Evolutionary conservation across 2,113 vertebrate genomes (phyloP), one percentile per base, ranked within the genome.

Genomic region (Salvelinus alpinus): DNA sequence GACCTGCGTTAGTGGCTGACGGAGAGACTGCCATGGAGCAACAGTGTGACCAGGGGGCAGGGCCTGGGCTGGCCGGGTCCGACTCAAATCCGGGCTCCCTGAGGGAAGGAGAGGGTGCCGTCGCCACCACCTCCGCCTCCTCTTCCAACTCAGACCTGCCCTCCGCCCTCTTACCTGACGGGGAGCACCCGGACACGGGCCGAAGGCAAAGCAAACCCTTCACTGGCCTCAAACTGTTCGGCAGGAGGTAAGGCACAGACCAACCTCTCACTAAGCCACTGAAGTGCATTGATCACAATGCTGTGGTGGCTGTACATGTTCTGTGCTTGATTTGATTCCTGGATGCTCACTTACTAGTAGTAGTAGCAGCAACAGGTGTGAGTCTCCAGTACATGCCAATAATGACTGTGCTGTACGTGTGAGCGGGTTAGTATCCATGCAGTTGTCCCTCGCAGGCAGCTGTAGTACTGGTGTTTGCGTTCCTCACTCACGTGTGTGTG

Each of bases 151-250:
- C 91, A 71, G 93, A 94, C 76, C 80, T 77, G 73, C 86, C 87
- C 67, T 70, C 82, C 31, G n/a, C 64, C 1, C 79, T 71, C 1
- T 77, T 84, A 48, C 81, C 88, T 4, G 92, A 93, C 16, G 92
- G 93, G 80, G 64, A 65, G 64, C 13, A 31, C 83, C 88, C 77
- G 80, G 78, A 4, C 25, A 78, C 3, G 70, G 83, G 86, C 78
- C 92, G 93, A 76, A 91, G 94, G 51, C 91, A 93, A 88, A 93
- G 91, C 88, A 93, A 92, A 89, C 88, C 92, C 74, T 96, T 96
- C 87, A 94, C 93, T 0, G 95, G 95, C 79, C 93, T 96, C 77
- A 91, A 89, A 80, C 87, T 96, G 85, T 96, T 96, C 80, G 94
- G 95, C 73, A 92, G 95, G 87, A 95, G 94, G 94, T 94, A 90